Percentiles rank a stretch among this genome's conserved stretches.
phyloP scores from a whole-genome alignment of 2,888 invertebrate species.

The Pyrrhia umbra region DNA sequence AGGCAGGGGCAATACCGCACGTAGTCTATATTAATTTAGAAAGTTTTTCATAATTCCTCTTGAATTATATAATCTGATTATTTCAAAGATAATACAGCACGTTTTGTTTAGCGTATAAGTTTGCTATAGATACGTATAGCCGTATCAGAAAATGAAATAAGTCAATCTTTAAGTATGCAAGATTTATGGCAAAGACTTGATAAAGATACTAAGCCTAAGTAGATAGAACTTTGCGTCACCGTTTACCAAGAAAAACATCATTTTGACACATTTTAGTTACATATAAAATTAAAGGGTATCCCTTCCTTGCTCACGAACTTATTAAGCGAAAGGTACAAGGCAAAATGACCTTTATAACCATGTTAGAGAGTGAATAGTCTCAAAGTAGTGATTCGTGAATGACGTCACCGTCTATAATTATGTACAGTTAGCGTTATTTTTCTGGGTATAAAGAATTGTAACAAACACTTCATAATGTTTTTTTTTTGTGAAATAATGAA shows the following conservation, averaged over 20 bases:
- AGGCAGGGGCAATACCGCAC: no score
- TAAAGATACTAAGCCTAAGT: slow-evolving; percentile 18
- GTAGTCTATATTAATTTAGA: no score
- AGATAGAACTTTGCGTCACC: slow-evolving; percentile 29
- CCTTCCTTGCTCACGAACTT: not conserved
- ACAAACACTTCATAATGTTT: slow-evolving; percentile 8
- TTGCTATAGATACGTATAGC: not conserved
- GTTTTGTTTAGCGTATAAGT: not conserved
- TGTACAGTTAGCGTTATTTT: slow-evolving; percentile 14
- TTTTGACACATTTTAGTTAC: not conserved
- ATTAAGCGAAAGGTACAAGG: not conserved
- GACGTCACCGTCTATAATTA: slow-evolving; percentile 8
- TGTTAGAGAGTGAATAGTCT: no score
- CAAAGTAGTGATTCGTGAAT: not conserved
- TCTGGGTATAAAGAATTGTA: not conserved
- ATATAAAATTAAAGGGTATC: slow-evolving; percentile 11
- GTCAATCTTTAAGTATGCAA: slow-evolving; percentile 1
- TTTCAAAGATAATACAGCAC: no score
- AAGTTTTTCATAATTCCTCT: no score
- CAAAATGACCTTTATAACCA: slow-evolving; percentile 11
- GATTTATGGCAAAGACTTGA: slow-evolving; percentile 1
- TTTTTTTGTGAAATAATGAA: not conserved
- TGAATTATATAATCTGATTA: no score
- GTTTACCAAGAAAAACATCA: slow-evolving; percentile 8
- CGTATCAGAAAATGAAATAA: not conserved